Conservation (phyloP, 1,140 invertebrate species). For the Drosophila littoralis region DNA sequence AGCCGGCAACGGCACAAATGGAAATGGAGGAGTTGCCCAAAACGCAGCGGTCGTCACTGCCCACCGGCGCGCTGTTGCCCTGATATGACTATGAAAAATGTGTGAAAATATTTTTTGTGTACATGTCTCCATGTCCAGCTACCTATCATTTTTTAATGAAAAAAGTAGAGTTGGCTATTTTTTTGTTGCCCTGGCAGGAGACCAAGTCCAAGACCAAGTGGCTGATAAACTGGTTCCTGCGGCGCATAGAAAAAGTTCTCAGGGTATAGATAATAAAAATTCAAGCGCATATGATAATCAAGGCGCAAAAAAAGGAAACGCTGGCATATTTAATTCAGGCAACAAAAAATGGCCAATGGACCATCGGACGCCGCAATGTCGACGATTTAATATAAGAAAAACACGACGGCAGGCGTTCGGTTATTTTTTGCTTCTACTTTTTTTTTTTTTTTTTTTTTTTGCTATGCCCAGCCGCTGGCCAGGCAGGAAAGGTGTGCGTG, state of each 20-base stretch:
- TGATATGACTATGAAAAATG: conserved; percentile 84
- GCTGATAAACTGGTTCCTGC: conserved; percentile 80
- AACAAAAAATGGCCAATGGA: conserved; percentile 66
- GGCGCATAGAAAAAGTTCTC: conserved; percentile 83
- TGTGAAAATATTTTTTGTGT: conserved; percentile 82
- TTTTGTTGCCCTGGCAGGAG: conserved; percentile 70
- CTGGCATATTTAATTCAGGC: conserved; percentile 79
- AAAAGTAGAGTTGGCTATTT: conserved; percentile 43
- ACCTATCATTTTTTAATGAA: conserved; percentile 73
- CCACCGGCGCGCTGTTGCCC: conserved; percentile 57
- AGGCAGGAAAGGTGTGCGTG: conserved; percentile 40
- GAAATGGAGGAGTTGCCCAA: conserved; percentile 81
- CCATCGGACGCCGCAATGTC: conserved; percentile 57
- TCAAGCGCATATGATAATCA: conserved; percentile 84
- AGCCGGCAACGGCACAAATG: conserved; percentile 45
- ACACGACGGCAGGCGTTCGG: conserved; percentile 68
- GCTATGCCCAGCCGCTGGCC: conserved; percentile 33
- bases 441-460: conserved; percentile 48
- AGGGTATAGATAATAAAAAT: conserved; percentile 84
- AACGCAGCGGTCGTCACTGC: conserved; percentile 72
- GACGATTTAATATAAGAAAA: conserved; percentile 83
- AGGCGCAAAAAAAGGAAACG: conserved; percentile 63
- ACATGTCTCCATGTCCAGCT: conserved; percentile 60
- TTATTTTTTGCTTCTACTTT: conserved; percentile 25
- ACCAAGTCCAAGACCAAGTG: conserved; percentile 72